A percentile compares a stretch with the other conserved stretches of the same genome.
Evolutionary conservation across 2,113 vertebrate genomes (phyloP).

Genomic region (Alectura lathami): DNA sequence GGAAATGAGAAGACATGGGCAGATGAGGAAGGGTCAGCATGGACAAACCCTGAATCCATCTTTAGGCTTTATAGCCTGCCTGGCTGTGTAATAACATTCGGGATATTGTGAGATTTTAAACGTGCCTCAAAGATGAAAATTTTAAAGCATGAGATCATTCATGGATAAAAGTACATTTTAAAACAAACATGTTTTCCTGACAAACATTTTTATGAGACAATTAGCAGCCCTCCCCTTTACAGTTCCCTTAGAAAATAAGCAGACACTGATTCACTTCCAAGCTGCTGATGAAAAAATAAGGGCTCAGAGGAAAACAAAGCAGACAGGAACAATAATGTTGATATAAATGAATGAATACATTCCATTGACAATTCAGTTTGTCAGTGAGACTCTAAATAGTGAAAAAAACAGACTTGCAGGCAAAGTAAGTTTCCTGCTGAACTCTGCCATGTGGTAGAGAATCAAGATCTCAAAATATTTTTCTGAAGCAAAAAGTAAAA

Average conservation of each 20-base stretch:
- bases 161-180: slow-evolving; percentile 11
- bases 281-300: slow-evolving; percentile 42
- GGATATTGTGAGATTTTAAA: slow-evolving; percentile 4
- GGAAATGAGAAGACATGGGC: not conserved
- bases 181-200: slow-evolving; percentile 40
- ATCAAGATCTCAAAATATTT: not conserved
- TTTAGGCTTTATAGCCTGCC: not conserved
- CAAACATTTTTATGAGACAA: slow-evolving; percentile 38
- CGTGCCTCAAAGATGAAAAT: not conserved
- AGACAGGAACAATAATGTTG: slow-evolving; percentile 58
- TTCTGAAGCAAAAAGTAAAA: not conserved
- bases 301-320: slow-evolving; percentile 62
- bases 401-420: not conserved
- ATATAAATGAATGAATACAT: slow-evolving; percentile 57
- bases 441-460: not conserved
- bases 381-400: slow-evolving; percentile 30
- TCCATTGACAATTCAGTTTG: slow-evolving; percentile 55
- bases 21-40: not conserved
- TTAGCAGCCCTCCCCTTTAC: slow-evolving; percentile 36
- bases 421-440: slow-evolving; percentile 22
- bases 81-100: not conserved
- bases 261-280: slow-evolving; percentile 56
- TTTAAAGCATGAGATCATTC: slow-evolving; percentile 12
- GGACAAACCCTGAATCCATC: not conserved
- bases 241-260: slow-evolving; percentile 61